Percentiles rank a stretch among this genome's conserved stretches.
Conservation (phyloP, 2,888 invertebrate species). For the Pristionchus arcanus region DNA sequence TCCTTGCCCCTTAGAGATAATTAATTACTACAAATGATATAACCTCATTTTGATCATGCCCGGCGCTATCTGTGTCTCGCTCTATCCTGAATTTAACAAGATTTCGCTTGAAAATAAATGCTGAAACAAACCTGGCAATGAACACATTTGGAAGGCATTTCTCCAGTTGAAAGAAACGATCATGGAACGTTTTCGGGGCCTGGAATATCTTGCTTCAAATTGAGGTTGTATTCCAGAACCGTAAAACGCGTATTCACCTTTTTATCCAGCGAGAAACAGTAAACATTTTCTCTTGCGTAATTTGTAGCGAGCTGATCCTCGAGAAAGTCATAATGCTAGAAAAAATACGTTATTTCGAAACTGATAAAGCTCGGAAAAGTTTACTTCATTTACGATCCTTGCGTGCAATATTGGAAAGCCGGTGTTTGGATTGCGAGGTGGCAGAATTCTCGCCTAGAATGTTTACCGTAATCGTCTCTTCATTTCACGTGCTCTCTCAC, state of each 20-base stretch:
- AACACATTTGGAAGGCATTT: conserved; percentile 38
- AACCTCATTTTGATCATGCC: conserved; percentile 34
- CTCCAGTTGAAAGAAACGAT: not conserved
- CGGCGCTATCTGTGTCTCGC: not conserved
- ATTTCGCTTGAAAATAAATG: not conserved
- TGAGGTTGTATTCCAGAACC: not conserved
- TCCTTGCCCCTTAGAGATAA: too few relatives aligned
- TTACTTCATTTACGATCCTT: conserved; percentile 1
- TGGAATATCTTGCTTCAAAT: not conserved
- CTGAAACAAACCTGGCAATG: not conserved
- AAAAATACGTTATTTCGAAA: not conserved
- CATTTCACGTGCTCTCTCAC: too few relatives aligned
- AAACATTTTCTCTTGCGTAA: conserved; percentile 33
- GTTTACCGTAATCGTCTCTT: too few relatives aligned
- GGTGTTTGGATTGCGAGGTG: conserved; percentile 11
- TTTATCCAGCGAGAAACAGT: conserved; percentile 19
- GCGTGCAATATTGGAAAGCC: conserved; percentile 23
- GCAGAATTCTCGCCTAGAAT: conserved; percentile 24
- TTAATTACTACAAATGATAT: not conserved
- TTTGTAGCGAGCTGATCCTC: conserved; percentile 29
- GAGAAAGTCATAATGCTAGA: conserved; percentile 32
- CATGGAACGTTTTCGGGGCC: not conserved
- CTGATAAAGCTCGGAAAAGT: not conserved
- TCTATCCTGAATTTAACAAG: not conserved
- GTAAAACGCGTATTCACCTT: not conserved